Evolutionary conservation across 2,113 vertebrate genomes (phyloP).

Genomic region (Heterotilapia buettikoferi): DNA sequence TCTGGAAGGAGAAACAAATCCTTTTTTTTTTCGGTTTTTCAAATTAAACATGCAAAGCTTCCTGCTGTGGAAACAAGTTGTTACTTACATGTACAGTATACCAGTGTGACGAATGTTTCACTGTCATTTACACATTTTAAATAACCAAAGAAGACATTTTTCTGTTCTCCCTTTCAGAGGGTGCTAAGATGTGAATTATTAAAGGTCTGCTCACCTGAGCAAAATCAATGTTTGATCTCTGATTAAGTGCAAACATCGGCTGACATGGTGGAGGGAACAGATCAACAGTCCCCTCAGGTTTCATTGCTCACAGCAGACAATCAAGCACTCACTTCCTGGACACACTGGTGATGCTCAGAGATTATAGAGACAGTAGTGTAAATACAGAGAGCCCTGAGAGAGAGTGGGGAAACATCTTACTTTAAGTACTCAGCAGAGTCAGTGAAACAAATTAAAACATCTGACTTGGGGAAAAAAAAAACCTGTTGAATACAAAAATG

Average conservation of each 20-base stretch:
- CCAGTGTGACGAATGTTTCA: neutral
- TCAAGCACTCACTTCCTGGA: conserved; percentile 28
- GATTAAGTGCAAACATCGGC: conserved; percentile 42
- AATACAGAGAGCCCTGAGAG: neutral
- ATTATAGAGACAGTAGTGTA: conserved; percentile 15
- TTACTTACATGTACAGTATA: neutral
- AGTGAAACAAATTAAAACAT: neutral
- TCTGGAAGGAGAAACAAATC: neutral
- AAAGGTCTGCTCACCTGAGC: neutral
- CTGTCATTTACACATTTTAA: neutral
- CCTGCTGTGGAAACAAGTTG: neutral
- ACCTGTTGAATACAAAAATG: neutral
- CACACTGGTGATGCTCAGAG: neutral
- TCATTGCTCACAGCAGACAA: conserved; percentile 15
- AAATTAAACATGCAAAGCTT: neutral
- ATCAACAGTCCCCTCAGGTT: neutral
- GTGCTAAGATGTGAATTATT: neutral
- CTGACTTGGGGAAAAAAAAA: neutral
- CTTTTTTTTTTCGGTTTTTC: neutral
- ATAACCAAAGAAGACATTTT: neutral
- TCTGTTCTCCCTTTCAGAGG: neutral
- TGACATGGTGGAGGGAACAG: neutral
- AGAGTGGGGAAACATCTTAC: neutral
- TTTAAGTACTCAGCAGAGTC: neutral
- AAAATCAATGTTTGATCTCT: conserved; percentile 21